Evolutionary conservation across 2,797 vertebrate species (phyloP).

Genomic region (Numenius phaeopus): DNA sequence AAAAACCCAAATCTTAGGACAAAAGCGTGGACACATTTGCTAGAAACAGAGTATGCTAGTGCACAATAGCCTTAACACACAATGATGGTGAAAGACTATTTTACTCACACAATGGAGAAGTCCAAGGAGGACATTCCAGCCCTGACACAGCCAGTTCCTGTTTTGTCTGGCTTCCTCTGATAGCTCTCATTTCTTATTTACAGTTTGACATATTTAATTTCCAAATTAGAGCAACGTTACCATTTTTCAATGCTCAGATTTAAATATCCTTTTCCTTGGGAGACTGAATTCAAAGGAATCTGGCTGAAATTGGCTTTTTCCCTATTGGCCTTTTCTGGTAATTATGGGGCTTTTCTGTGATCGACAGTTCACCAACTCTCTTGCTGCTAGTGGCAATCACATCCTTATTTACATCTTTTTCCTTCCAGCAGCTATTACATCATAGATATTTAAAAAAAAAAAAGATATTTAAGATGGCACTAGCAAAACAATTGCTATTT

Average conservation of each 20-base stretch:
- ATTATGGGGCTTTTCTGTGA: not conserved
- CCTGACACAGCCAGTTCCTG: not conserved
- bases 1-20: not conserved
- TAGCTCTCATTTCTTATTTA: not conserved
- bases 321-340: not conserved
- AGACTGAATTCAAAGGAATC: not conserved
- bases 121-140: not conserved
- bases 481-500: not conserved
- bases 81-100: not conserved
- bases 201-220: not conserved
- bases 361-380: not conserved
- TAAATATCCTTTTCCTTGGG: not conserved
- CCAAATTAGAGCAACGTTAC: not conserved
- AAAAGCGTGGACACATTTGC: not conserved
- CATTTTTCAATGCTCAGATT: not conserved
- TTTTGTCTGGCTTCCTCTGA: not conserved
- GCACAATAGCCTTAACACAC: accelerated
- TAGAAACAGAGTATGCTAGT: not conserved
- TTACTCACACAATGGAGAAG: not conserved
- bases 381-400: not conserved
- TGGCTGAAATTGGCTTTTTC: not conserved
- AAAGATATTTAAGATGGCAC: not conserved
- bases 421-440: not conserved
- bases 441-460: not conserved
- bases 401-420: not conserved